phyloP scores from a whole-genome alignment of 1,140 invertebrate species.

The Triops longicaudatus region DNA sequence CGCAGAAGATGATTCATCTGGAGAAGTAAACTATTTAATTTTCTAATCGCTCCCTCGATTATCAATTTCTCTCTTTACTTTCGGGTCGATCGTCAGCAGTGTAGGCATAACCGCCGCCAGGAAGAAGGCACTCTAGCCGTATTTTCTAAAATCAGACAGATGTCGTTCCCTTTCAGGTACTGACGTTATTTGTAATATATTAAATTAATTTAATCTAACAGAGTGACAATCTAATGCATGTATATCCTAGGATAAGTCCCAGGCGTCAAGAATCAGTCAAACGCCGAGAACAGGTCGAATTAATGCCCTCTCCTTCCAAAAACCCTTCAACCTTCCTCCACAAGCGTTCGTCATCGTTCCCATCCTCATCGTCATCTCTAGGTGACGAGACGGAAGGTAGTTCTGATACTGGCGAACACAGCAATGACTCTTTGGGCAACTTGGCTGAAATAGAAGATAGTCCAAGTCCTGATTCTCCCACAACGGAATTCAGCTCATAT shows the following conservation, averaged over 20 bases:
- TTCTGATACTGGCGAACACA: neutral
- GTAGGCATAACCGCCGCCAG: neutral
- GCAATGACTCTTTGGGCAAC: conserved; percentile 26
- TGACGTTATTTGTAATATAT: neutral
- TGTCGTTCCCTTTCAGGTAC: neutral
- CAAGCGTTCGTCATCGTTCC: neutral
- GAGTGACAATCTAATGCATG: neutral
- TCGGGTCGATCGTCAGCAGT: neutral
- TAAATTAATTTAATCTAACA: no score
- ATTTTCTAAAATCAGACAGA: neutral
- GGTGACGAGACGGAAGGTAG: neutral
- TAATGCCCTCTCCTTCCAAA: neutral
- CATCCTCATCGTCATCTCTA: neutral
- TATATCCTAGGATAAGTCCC: neutral
- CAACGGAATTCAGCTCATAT: neutral
- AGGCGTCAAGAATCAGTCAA: neutral
- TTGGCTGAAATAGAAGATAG: conserved; percentile 25
- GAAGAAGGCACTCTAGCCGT: neutral
- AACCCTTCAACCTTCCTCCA: neutral
- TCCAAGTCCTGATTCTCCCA: neutral
- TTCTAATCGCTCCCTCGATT: neutral
- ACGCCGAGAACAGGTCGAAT: neutral
- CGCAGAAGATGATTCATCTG: neutral
- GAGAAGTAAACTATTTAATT: neutral
- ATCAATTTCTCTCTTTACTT: neutral